Evolutionary conservation across 1,140 invertebrate species (phyloP), one percentile per base, ranked within the genome.

Genomic region (Physella acuta): DNA sequence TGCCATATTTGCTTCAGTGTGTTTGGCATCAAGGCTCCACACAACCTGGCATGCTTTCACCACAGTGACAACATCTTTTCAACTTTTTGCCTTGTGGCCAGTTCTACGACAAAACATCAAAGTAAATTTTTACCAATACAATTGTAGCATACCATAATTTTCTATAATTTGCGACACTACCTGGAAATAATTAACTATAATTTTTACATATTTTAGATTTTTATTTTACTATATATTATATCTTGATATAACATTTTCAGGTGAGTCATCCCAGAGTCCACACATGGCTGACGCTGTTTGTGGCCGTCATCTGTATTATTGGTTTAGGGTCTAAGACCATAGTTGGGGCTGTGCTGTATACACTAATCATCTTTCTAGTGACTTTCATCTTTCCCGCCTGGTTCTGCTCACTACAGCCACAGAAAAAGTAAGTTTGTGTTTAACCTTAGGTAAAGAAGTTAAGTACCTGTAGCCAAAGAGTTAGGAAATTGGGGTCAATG

Each of bases 1-100:
- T 0, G 94, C 92, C 0, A 90, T 97, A 60, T 97, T 97, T 87
- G 93, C 92, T 0, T 93, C 94, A 0, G 91, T 99, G 28, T 98
- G 95, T 87, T 85, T 99, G 59, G 93, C 95, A 0, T 99, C 97
- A 0, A 88, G 97, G 77, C 82, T 99, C 4, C 87, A 91, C 0
- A 91, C 92, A 0, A 75, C 93, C 0, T 90, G 90, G 75, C 91
- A 97, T 78, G 93, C 93, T 0, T 97, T 97, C 86, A 90, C 94
- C 11, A 86, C 96, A 30, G 87, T 98, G 8, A 92, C 92, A 0
- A 88, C 94, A 70, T 90, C 95, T 0, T 92, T 94, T 1, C 89
- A 92, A 76, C 88, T 92, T 73, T 98, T 98, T 86, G 93, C 94
- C 0, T 83, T 98, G 16, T 92, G 93, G 79, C 95, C 95, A 8